Base-by-base conservation (phyloP, 1,140 invertebrate genomes). In the Zaprionus camerounensis region DNA sequence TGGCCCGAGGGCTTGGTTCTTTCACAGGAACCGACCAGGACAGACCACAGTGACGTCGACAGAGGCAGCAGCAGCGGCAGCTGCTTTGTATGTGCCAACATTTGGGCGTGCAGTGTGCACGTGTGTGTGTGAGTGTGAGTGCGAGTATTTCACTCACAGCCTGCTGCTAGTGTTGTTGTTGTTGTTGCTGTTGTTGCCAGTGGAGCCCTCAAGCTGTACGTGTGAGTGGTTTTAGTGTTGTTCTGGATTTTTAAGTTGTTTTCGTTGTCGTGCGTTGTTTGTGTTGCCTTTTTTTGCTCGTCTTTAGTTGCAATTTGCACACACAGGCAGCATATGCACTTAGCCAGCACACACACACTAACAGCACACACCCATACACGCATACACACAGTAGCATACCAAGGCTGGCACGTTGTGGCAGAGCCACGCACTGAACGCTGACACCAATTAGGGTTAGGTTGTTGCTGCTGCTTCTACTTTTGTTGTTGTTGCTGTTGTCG, bases 221-320 rank as follows among this genome's bases (percentile, higher is more conserved):
- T 82, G 81, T 80, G 85, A 91, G 85, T 91, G 85, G 85, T 90
- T 90, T 85, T 91, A 80, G 86, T 90, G 86, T 85, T 91, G 85
- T 85, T 85, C 81, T 85, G 86, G 82, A 90, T 90, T 90, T 90
- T 90, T 90, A 90, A 90, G 85, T 90, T 90, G 85, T 90, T 90
- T 88, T 90, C 85, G 86, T 85, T 90, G 85, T 90, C 81, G 81
- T 90, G 62, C 53, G 64, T 85, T 66, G 63, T 84, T 87, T 87
- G 71, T 81, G 78, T 73, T 81, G 75, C 62, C 66, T 79, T 88
- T 20, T 83, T 76, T 78, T 73, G 44, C 62, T 55, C 58, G 64
- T 82, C 76, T 86, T 86, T 82, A 87, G 83, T 74, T 86, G 83
- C 83, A 86, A 82, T 85, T 85, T 85, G 66, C 81, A 77, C 66